A percentile compares a stretch with the other conserved stretches of the same genome.
Conservation (phyloP, 2,888 invertebrate genomes). For the Plebejus anna region DNA sequence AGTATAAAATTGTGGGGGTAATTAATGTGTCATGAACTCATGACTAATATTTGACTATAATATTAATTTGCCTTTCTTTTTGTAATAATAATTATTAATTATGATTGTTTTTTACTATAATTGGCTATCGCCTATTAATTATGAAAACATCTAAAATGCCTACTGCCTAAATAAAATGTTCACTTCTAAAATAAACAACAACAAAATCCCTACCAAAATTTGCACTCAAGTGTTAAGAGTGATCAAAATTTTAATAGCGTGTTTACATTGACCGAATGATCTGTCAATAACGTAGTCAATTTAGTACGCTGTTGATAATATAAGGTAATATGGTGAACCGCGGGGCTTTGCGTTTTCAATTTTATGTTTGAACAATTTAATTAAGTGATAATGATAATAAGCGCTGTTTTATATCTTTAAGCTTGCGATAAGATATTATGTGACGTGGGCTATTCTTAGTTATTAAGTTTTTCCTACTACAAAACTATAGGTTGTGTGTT, state of each 20-base stretch:
- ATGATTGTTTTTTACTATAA: too few species aligned
- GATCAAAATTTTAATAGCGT: slow-evolving; percentile 9
- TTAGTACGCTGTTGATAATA: not conserved
- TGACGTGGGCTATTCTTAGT: not conserved
- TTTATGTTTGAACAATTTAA: slow-evolving; percentile 10
- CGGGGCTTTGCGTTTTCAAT: not conserved
- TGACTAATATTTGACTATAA: too few species aligned
- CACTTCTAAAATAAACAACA: not conserved
- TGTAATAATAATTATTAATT: too few species aligned
- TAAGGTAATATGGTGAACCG: slow-evolving; percentile 2
- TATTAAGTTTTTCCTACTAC: not conserved
- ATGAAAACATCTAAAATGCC: too few species aligned
- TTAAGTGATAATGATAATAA: slow-evolving; percentile 25
- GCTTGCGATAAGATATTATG: not conserved
- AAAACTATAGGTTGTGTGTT: not conserved
- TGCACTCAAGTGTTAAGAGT: slow-evolving; percentile 1
- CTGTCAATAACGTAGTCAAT: slow-evolving; percentile 6
- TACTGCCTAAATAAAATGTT: not conserved
- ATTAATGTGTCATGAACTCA: too few species aligned
- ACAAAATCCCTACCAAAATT: not conserved
- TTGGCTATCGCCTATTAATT: too few species aligned
- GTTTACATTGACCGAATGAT: slow-evolving; percentile 12
- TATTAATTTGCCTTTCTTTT: too few species aligned
- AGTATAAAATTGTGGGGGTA: too few species aligned
- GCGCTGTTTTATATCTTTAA: slow-evolving; percentile 15